Base-by-base conservation (phyloP, 2,797 vertebrate species). In the Sebastes umbrosus region DNA sequence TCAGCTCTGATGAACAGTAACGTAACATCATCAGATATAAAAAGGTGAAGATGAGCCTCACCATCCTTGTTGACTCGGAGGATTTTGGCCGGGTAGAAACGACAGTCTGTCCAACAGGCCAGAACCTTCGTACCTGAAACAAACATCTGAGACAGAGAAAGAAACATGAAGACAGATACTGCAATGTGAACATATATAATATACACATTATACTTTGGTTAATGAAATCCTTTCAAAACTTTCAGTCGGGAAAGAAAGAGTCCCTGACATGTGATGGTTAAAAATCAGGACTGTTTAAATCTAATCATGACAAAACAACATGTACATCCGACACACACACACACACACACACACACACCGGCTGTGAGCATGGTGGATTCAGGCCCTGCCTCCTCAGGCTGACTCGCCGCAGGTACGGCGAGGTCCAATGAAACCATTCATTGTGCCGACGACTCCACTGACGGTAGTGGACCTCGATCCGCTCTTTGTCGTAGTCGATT, bases 71-170 rank as follows among this genome's bases (percentile, higher is more conserved):
- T 97, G 90, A 97, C 96, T 18, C 95, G 87, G 85, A 97, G 96
- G 89, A 98, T 96, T 95, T 96, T 98, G 87, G 97, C 97, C 3
- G 97, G 97, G 74, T 98, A 98, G 94, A 98, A 98, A 60, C 97
- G 96, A 92, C 97, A 98, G 92, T 98, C 97, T 27, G 97, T 97
- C 97, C 97, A 98, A 92, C 97, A 97, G n/a, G 97, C 97, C 95
- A 98, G 90, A 9, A 98, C 97, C 80, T 96, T 97, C 11, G 96
- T 93, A 5, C 97, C 97, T 59, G 96, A 94, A 70, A 92, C 95
- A 92, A 97, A 98, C 87, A 92, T 95, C 97, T 94, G 82, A 22
- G 36, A 52, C 34, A 75, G 3, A 80, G 5, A 67, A 52, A n/a
- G 13, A 68, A 9, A 72, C 5, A 27, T 27, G 6, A 20, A 59